Evolutionary conservation across 2,113 vertebrate genomes (phyloP).

Genomic region (Bubalus kerabau): DNA sequence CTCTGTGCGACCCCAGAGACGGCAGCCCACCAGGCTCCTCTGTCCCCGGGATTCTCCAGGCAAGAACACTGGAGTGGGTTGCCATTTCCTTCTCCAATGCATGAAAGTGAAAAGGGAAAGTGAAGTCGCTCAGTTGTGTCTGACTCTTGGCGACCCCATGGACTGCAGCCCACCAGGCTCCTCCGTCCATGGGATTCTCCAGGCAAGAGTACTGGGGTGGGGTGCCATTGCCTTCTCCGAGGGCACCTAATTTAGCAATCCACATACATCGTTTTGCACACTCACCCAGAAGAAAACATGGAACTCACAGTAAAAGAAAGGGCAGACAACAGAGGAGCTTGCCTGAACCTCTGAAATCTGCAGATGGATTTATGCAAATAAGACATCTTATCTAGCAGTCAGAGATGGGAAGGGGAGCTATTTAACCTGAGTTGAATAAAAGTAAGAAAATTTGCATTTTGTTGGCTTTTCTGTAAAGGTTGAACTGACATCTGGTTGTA

Average conservation of each 20-base stretch:
- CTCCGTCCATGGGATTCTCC: too few relatives aligned
- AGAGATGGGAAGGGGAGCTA: not conserved
- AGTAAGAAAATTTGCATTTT: not conserved
- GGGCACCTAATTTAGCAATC: not conserved
- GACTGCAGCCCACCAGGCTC: too few relatives aligned
- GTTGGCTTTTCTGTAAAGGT: slow-evolving; percentile 10
- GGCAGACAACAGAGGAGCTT: not conserved
- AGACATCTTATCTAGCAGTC: not conserved
- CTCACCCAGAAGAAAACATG: not conserved
- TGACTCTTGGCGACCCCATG: too few relatives aligned
- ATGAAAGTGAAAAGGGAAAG: too few relatives aligned
- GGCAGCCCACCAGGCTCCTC: too few relatives aligned
- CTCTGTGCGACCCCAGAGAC: too few relatives aligned
- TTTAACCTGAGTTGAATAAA: not conserved
- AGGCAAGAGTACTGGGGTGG: too few relatives aligned
- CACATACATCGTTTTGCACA: not conserved
- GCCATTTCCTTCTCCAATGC: too few relatives aligned
- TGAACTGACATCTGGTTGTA: slow-evolving; percentile 37
- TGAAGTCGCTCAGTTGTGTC: too few relatives aligned
- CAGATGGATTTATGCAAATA: not conserved
- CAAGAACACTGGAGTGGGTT: too few relatives aligned
- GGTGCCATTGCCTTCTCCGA: too few relatives aligned
- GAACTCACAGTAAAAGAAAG: not conserved
- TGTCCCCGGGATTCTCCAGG: too few relatives aligned
- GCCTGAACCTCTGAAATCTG: not conserved